Evolutionary conservation across 2,888 invertebrate genomes (phyloP).

Genomic region (Phymatocera aterrima): DNA sequence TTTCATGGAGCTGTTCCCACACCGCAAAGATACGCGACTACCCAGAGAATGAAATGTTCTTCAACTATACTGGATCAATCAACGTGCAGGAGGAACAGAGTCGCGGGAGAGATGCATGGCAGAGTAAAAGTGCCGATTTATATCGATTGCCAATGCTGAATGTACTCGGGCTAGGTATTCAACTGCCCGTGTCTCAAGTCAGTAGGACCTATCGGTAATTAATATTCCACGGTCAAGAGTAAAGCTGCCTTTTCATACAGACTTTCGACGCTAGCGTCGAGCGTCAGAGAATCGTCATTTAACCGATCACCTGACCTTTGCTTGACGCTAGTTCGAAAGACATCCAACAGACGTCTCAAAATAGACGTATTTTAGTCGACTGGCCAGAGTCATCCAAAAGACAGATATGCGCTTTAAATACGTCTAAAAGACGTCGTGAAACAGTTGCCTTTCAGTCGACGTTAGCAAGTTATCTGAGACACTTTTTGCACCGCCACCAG

Average conservation of each 20-base stretch:
- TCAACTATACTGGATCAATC: conserved; percentile 18
- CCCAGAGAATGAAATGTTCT: not conserved
- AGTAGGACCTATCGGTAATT: conserved; percentile 3
- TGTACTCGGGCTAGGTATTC: conserved; percentile 24
- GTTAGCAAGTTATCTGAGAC: too few species aligned
- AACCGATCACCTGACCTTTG: not conserved
- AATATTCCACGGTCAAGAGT: too few species aligned
- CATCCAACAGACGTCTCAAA: too few species aligned
- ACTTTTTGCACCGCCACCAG: too few species aligned
- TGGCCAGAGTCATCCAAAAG: too few species aligned
- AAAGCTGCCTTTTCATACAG: too few species aligned
- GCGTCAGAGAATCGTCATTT: not conserved
- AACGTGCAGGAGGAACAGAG: not conserved
- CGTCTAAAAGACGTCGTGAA: too few species aligned
- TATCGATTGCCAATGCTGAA: conserved; percentile 33
- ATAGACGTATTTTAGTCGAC: too few species aligned
- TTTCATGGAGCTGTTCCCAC: not conserved
- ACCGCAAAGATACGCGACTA: not conserved
- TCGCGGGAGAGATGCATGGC: not conserved
- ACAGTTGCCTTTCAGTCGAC: too few species aligned
- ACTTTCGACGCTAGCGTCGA: too few species aligned
- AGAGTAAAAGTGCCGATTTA: conserved; percentile 16
- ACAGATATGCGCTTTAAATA: too few species aligned
- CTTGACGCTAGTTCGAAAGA: too few species aligned
- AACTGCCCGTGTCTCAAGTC: not conserved